phyloP scores from a whole-genome alignment of 2,113 vertebrate genomes.

The Propithecus coquereli region DNA sequence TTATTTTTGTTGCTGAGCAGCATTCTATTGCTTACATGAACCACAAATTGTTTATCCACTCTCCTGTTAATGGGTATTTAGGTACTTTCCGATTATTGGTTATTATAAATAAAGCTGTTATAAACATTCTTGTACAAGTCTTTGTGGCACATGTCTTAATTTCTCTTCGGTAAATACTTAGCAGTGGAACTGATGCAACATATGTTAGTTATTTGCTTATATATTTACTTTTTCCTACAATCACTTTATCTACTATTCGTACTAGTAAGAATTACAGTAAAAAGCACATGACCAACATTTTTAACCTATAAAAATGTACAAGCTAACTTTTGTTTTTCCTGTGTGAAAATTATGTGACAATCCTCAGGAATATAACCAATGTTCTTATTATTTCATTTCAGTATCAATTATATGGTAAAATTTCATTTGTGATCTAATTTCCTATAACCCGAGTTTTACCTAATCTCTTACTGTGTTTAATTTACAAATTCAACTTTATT shows the following conservation, averaged over 20 bases:
- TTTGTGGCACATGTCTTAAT: background rate
- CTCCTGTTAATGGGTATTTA: background rate
- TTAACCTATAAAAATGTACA: background rate
- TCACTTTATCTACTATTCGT: background rate
- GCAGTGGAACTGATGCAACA: background rate
- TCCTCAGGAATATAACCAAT: background rate
- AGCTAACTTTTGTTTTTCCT: background rate
- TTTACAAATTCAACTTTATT: background rate
- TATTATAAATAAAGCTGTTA: slow-evolving; percentile 5
- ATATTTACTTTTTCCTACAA: background rate
- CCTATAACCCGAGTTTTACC: background rate
- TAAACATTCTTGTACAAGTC: background rate
- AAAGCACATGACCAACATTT: background rate
- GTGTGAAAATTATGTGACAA: background rate
- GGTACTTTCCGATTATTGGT: background rate
- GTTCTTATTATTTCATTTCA: background rate
- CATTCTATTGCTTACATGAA: background rate
- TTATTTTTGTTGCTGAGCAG: background rate
- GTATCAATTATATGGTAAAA: background rate
- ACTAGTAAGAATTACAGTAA: background rate
- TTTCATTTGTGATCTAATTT: background rate
- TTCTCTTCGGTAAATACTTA: background rate
- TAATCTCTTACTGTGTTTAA: background rate
- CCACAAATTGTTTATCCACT: background rate
- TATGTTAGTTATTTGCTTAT: background rate